Evolutionary conservation across 2,113 vertebrate species (phyloP).

Genomic region (Sitta europaea): DNA sequence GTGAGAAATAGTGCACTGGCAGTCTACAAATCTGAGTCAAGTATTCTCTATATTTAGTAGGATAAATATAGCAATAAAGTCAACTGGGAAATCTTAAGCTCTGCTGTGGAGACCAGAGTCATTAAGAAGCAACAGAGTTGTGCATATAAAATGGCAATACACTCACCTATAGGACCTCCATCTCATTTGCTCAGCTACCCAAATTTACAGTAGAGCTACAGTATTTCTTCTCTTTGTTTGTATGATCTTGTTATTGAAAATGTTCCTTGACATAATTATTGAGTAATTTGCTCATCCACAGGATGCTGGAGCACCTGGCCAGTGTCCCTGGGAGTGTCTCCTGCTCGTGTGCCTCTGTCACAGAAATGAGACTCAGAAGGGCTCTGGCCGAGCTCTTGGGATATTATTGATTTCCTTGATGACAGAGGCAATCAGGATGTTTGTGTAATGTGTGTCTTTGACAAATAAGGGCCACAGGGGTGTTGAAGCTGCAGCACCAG

Average conservation of each 20-base stretch:
- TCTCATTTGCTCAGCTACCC: background rate
- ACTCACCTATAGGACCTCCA: background rate
- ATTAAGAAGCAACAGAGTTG: constrained; percentile 4
- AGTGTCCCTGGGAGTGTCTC: background rate
- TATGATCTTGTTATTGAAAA: background rate
- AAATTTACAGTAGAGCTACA: background rate
- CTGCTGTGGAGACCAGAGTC: background rate
- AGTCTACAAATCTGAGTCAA: constrained; percentile 34
- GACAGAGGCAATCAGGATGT: background rate
- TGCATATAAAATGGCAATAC: background rate
- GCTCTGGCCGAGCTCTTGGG: background rate
- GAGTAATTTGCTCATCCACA: background rate
- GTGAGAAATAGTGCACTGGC: background rate
- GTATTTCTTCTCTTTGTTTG: background rate
- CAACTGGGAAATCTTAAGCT: constrained; percentile 20
- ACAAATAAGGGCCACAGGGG: constrained; percentile 31
- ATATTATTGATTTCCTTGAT: background rate
- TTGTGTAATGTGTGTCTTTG: background rate
- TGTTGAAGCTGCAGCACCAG: constrained; percentile 23
- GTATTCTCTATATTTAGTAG: constrained; percentile 29
- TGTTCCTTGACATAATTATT: background rate
- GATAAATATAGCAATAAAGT: constrained; percentile 26
- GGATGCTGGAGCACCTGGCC: background rate
- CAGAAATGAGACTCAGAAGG: background rate
- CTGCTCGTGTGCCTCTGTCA: background rate